Percentiles rank a stretch among this genome's conserved stretches.
Evolutionary conservation across 2,888 invertebrate species (phyloP).

Genomic region (Coleophora deauratella): DNA sequence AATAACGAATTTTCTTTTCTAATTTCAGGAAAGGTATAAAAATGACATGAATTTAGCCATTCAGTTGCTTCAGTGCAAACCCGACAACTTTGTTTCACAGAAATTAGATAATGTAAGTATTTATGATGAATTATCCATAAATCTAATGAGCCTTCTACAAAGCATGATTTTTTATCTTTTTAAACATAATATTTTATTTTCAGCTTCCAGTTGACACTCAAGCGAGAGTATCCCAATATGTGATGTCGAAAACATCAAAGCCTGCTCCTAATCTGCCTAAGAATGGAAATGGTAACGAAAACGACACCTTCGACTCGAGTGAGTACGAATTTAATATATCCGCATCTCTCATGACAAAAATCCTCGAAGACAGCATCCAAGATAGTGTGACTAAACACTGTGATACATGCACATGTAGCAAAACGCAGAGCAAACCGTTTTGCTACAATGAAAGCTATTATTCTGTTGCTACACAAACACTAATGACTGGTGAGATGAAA

Average conservation of each 20-base stretch:
- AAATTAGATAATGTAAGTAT: conserved; percentile 89
- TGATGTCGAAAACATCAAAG: conserved; percentile 75
- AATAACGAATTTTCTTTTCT: background rate
- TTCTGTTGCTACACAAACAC: conserved; percentile 78
- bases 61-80: conserved; percentile 95
- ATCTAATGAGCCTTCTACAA: background rate
- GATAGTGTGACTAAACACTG: conserved; percentile 88
- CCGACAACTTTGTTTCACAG: conserved; percentile 94
- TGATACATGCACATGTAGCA: conserved; percentile 84
- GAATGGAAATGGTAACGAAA: conserved; percentile 37
- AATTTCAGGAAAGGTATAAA: conserved; percentile 91
- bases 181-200: conserved; percentile 25
- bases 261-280: no score
- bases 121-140: no score
- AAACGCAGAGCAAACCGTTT: conserved; percentile 67
- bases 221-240: conserved; percentile 87
- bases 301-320: conserved; percentile 71
- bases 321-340: conserved; percentile 83
- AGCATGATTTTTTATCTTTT: conserved; percentile 1
- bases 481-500: conserved; percentile 58
- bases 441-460: conserved; percentile 72
- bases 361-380: conserved; percentile 89
- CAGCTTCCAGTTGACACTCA: conserved; percentile 94
- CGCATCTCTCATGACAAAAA: conserved; percentile 93
- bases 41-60: conserved; percentile 95